Evolutionary conservation across 2,888 invertebrate genomes (phyloP).

Genomic region (Isoperla grammatica): DNA sequence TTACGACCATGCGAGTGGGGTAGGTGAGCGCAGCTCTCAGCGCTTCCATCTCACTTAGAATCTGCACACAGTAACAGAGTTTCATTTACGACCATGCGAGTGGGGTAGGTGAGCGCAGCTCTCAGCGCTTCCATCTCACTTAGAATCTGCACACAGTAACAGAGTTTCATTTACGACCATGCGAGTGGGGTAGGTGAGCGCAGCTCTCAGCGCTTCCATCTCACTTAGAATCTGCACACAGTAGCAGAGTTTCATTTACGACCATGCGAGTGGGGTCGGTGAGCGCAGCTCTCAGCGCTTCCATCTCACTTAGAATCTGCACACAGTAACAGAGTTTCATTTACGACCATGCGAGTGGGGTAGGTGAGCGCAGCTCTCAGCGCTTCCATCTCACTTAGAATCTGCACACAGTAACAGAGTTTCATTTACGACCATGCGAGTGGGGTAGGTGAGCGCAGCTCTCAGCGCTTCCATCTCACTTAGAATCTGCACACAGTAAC

Average conservation of each 20-base stretch:
- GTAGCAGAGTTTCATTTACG: no score
- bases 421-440: constrained; percentile 62
- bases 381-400: constrained; percentile 45
- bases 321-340: no score
- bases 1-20: constrained; percentile 59
- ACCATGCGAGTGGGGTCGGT: constrained; percentile 56
- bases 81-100: constrained; percentile 63
- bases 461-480: constrained; percentile 50
- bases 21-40: constrained; percentile 55
- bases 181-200: constrained; percentile 55
- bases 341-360: constrained; percentile 58
- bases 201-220: constrained; percentile 50
- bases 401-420: constrained; percentile 46
- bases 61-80: constrained; percentile 46
- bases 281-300: constrained; percentile 53
- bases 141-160: constrained; percentile 46
- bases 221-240: constrained; percentile 45
- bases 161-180: constrained; percentile 63
- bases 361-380: constrained; percentile 55
- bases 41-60: constrained; percentile 45
- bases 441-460: constrained; percentile 51
- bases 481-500: constrained; percentile 46
- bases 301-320: constrained; percentile 44
- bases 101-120: constrained; percentile 51
- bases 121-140: constrained; percentile 50